phyloP scores from a whole-genome alignment of 1,140 invertebrate species.

The Delia radicum region DNA sequence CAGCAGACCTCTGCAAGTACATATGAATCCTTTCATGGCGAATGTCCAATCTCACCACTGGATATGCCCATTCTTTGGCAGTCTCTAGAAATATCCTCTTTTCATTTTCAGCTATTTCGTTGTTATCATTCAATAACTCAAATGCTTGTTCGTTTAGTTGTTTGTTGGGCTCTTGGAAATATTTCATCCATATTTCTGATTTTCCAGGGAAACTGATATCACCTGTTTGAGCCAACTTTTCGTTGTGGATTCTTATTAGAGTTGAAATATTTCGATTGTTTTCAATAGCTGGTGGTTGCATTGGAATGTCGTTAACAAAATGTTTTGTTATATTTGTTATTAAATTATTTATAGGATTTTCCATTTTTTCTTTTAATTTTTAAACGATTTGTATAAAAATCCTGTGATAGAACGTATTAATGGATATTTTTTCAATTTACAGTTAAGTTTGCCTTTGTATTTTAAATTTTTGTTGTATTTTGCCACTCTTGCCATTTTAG shows the following conservation, averaged over 20 bases:
- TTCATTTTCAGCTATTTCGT: background rate
- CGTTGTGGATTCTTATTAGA: constrained; percentile 59
- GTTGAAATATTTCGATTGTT: background rate
- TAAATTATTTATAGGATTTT: constrained; percentile 8
- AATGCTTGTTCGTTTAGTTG: background rate
- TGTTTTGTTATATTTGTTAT: background rate
- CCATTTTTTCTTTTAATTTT: background rate
- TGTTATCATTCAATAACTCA: background rate
- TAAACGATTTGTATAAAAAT: background rate
- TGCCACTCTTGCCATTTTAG: too few relatives aligned
- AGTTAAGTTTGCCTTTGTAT: background rate
- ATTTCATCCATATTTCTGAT: constrained; percentile 58
- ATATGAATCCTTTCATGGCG: constrained; percentile 17
- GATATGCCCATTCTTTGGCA: constrained; percentile 4
- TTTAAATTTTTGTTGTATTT: background rate
- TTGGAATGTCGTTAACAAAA: too few relatives aligned
- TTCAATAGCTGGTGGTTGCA: background rate
- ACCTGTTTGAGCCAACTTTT: constrained; percentile 55
- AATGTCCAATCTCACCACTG: constrained; percentile 11
- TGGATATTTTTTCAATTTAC: background rate
- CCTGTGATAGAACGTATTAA: too few relatives aligned
- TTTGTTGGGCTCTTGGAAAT: constrained; percentile 32
- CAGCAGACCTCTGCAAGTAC: background rate
- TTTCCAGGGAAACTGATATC: constrained; percentile 60
- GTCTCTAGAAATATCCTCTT: constrained; percentile 1